Evolutionary conservation across 2,888 invertebrate genomes (phyloP), one percentile per base, ranked within the genome.

Genomic region (Drosophila barbarae): DNA sequence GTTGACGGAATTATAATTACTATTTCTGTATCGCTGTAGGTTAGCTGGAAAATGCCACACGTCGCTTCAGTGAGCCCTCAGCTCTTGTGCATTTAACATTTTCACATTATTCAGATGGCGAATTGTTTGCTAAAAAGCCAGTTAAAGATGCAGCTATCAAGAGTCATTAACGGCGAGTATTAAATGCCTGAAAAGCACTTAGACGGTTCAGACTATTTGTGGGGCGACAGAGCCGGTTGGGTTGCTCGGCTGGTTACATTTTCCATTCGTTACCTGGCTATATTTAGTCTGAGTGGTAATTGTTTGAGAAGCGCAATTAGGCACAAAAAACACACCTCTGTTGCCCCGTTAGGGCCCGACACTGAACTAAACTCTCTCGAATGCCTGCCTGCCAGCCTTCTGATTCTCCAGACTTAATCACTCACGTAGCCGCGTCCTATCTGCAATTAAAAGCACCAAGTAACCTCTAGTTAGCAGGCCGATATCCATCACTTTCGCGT

Each of bases 91-190:
- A 30, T 32, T 38, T 50, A 34, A 36, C 23, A 55, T 65, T 67
- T 67, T 47, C 50, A 42, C 57, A 42, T 52, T 67, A 53, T 59
- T 67, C 38, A 41, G 52, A 39, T 53, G 39, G 60, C 67, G 65
- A 65, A 72, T 71, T 74, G 65, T 65, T 44, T 56, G 76, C 51
- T 74, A 50, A 68, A 65, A 52, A 60, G 69, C 51, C 67, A 66
- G 61, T 76, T 65, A 60, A 67, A 76, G 64, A 60, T 60, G 64
- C 72, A 76, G 57, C 76, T 65, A 76, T 69, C 64, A 55, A 65
- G 65, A 68, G 47, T 57, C 64, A 78, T 77, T 81, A 81, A 68
- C 59, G 52, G 32, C 58, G 63, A 49, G 50, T 66, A 72, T 74
- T 67, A 65, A 81, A 63, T 52, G 71, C 32, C 34, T 60, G 46